phyloP scores from a whole-genome alignment of 1,140 invertebrate species.

The Oryzaephilus surinamensis region DNA sequence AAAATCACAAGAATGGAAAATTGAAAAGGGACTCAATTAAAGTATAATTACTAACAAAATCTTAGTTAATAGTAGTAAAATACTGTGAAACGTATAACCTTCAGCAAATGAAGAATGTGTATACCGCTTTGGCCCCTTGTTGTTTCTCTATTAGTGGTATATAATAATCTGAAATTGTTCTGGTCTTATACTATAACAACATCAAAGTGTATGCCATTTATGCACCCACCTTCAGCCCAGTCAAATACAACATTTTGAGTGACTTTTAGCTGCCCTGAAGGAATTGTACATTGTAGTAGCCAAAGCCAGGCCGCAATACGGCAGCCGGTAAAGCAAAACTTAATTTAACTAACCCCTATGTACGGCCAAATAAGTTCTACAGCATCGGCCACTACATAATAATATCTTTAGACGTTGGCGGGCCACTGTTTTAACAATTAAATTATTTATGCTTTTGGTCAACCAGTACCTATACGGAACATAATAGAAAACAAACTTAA shows the following conservation, averaged over 20 bases:
- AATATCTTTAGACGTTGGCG: background rate
- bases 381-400: background rate
- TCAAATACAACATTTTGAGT: slow-evolving; percentile 20
- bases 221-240: slow-evolving; percentile 2
- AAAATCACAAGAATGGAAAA: no score
- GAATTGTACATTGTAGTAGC: slow-evolving; percentile 23
- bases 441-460: slow-evolving; percentile 34
- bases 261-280: slow-evolving; percentile 23
- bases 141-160: no score
- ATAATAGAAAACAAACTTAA: slow-evolving; percentile 38
- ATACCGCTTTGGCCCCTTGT: no score
- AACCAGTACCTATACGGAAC: slow-evolving; percentile 34
- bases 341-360: slow-evolving; percentile 22
- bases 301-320: slow-evolving; percentile 17
- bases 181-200: no score
- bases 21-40: no score
- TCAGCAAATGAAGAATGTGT: no score
- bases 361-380: background rate
- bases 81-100: no score
- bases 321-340: slow-evolving; percentile 21
- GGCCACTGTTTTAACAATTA: slow-evolving; percentile 22
- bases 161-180: no score
- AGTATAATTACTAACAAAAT: no score
- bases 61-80: no score
- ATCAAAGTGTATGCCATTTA: no score